Conservation (phyloP, 1,140 invertebrate species). For the Diabrotica virgifera region DNA sequence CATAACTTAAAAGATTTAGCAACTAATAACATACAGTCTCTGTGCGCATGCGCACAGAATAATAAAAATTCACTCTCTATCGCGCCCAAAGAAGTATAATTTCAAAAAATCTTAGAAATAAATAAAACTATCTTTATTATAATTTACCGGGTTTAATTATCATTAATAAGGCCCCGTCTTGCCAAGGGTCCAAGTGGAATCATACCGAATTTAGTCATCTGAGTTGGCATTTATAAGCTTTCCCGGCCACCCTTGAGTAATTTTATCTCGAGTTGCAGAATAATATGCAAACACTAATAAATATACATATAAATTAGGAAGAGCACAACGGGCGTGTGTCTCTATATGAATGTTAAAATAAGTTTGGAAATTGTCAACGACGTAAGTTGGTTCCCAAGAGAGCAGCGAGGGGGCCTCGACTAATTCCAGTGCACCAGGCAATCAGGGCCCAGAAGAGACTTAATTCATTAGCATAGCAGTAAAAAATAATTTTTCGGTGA, state of each 20-base stretch:
- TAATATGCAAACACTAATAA: slow-evolving; percentile 40
- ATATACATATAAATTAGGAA: slow-evolving; percentile 44
- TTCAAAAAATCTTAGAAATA: no score
- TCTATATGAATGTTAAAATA: slow-evolving; percentile 51
- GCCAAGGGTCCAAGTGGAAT: background rate
- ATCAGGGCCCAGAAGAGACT: slow-evolving; percentile 38
- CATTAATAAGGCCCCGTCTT: no score
- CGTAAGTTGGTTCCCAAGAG: slow-evolving; percentile 44
- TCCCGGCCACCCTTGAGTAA: slow-evolving; percentile 5
- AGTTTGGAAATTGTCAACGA: slow-evolving; percentile 51
- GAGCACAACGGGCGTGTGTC: slow-evolving; percentile 30
- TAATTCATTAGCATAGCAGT: slow-evolving; percentile 46
- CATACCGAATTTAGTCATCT: background rate
- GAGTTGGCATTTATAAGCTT: background rate
- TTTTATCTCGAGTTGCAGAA: slow-evolving; percentile 6
- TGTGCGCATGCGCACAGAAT: no score
- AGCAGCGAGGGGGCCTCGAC: slow-evolving; percentile 27
- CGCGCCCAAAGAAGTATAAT: no score
- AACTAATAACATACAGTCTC: no score
- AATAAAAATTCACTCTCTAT: no score
- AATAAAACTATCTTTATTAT: no score
- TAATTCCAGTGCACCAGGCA: slow-evolving; percentile 41
- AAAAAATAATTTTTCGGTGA: slow-evolving; percentile 39
- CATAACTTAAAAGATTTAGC: no score
- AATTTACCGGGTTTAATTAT: no score